Evolutionary conservation across 2,113 vertebrate species (phyloP).

Genomic region (Sceloporus tristichus): DNA sequence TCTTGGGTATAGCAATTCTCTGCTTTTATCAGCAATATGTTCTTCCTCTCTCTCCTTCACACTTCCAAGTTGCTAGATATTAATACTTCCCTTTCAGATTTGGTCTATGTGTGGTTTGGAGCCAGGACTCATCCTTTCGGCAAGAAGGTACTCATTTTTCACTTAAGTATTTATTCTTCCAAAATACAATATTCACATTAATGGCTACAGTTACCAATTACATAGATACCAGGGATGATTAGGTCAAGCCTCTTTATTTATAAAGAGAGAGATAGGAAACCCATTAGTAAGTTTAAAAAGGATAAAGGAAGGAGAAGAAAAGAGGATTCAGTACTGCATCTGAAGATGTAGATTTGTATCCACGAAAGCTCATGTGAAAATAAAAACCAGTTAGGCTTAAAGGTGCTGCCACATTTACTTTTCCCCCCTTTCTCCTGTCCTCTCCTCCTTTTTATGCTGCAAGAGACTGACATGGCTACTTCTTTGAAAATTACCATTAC

Average conservation of each 20-base stretch:
- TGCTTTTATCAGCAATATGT: neutral
- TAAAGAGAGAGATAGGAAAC: neutral
- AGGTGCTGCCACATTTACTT: too few relatives aligned
- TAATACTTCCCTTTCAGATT: neutral
- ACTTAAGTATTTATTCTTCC: constrained; percentile 25
- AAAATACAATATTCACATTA: constrained; percentile 29
- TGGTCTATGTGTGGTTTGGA: neutral
- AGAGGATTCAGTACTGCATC: too few relatives aligned
- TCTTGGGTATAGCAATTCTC: neutral
- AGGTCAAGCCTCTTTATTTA: neutral
- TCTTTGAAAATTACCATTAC: too few relatives aligned
- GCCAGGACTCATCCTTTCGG: neutral
- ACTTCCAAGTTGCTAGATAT: neutral
- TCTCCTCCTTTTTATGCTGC: too few relatives aligned
- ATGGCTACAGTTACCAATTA: neutral
- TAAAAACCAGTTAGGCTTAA: too few relatives aligned
- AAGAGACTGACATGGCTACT: too few relatives aligned
- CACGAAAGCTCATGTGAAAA: too few relatives aligned
- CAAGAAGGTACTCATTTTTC: neutral
- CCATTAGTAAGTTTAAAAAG: neutral
- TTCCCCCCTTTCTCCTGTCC: too few relatives aligned
- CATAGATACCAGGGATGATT: constrained; percentile 20
- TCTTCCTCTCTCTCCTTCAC: neutral
- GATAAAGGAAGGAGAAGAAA: too few relatives aligned
- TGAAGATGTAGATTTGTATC: too few relatives aligned